Conservation (phyloP, 2,113 vertebrate species). For the Pseudopipra pipra region DNA sequence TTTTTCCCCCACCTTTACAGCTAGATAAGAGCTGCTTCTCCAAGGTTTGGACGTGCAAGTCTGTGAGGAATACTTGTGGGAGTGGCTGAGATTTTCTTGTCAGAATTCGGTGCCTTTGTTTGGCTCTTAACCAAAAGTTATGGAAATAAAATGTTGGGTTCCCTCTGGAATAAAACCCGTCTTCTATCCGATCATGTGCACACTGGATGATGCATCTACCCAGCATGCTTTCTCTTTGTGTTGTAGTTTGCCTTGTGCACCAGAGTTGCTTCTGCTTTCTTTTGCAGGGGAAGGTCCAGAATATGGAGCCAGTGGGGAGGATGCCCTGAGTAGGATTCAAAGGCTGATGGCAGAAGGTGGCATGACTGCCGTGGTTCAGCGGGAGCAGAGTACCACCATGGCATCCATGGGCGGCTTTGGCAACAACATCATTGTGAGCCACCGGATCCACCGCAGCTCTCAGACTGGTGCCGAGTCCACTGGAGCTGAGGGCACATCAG, state of each 20-base stretch:
- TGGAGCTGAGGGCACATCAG: slow-evolving; percentile 49
- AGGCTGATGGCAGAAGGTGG: slow-evolving; percentile 95
- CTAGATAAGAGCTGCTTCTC: background rate
- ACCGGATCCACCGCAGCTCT: slow-evolving; percentile 96
- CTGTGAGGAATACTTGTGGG: background rate
- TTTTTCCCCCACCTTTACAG: background rate
- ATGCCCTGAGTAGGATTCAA: slow-evolving; percentile 92
- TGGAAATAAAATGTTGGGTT: background rate
- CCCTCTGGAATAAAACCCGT: background rate
- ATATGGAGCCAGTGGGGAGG: slow-evolving; percentile 78
- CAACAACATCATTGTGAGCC: slow-evolving; percentile 98
- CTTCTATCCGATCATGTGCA: background rate
- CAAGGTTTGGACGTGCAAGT: background rate
- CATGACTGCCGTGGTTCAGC: slow-evolving; percentile 96
- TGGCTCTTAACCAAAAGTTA: background rate
- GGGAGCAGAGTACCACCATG: slow-evolving; percentile 98
- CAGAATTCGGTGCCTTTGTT: background rate
- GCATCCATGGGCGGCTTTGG: slow-evolving; percentile 98
- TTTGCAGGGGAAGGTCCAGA: slow-evolving; percentile 82
- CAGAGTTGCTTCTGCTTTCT: slow-evolving; percentile 11
- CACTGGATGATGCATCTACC: background rate
- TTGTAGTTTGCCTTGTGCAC: background rate
- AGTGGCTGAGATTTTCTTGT: background rate
- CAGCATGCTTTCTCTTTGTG: background rate
- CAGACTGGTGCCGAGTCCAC: slow-evolving; percentile 83